Conservation (phyloP, 2,888 invertebrate genomes). For the Plebejus melissa region DNA sequence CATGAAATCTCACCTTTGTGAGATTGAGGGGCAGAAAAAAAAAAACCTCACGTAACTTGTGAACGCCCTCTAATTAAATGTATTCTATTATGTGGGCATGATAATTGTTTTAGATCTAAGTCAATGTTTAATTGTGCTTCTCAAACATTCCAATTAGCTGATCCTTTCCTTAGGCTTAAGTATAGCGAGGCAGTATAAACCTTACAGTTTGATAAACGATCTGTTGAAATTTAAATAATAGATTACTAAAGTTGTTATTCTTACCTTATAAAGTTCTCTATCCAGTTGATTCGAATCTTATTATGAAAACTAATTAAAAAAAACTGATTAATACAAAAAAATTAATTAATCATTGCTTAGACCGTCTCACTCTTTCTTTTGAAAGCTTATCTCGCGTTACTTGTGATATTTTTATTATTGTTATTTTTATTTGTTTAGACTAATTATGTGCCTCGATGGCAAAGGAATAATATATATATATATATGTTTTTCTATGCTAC, state of each 20-base stretch:
- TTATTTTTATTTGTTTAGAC: background rate
- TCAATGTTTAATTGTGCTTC: conserved; percentile 19
- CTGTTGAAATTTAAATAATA: background rate
- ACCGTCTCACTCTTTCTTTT: background rate
- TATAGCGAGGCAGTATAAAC: background rate
- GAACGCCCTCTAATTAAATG: background rate
- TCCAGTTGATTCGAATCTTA: background rate
- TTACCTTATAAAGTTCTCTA: background rate
- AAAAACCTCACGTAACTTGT: too few species aligned
- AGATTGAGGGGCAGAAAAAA: too few species aligned
- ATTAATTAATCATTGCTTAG: background rate
- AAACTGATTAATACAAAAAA: background rate
- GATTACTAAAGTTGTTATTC: background rate
- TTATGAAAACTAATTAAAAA: background rate
- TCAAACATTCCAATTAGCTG: conserved; percentile 19
- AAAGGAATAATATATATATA: background rate
- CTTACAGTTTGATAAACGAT: background rate
- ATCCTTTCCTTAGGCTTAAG: conserved; percentile 25
- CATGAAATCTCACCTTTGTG: too few species aligned
- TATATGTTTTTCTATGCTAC: background rate
- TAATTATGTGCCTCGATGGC: background rate
- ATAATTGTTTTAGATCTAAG: conserved; percentile 24
- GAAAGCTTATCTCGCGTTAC: conserved; percentile 7
- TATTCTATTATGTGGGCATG: conserved; percentile 2
- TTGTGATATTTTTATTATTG: conserved; percentile 24